phyloP scores from a whole-genome alignment of 1,140 invertebrate genomes.

The Galleria mellonella region DNA sequence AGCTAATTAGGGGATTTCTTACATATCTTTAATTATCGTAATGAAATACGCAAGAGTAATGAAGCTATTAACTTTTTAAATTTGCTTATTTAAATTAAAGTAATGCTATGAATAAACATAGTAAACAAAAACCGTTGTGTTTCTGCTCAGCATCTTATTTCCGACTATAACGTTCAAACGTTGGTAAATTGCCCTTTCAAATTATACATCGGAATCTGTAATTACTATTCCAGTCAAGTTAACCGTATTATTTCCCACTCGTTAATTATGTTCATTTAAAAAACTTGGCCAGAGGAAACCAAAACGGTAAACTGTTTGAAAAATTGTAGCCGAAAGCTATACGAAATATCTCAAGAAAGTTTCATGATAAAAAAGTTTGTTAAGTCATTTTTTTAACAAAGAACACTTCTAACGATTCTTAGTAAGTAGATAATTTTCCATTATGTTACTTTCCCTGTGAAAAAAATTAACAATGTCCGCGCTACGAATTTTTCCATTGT shows the following conservation, averaged over 20 bases:
- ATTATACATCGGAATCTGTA: slow-evolving; percentile 13
- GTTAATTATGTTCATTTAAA: slow-evolving; percentile 7
- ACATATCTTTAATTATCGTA: too few species aligned
- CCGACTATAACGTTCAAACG: slow-evolving; percentile 11
- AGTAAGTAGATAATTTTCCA: slow-evolving; percentile 3
- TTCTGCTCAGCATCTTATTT: slow-evolving; percentile 7
- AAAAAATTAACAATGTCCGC: not conserved
- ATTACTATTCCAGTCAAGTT: slow-evolving; percentile 17
- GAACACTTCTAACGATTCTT: not conserved
- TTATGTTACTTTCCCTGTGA: not conserved
- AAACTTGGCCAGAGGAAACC: slow-evolving; percentile 6
- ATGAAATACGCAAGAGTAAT: too few species aligned
- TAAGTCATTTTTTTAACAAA: slow-evolving; percentile 1
- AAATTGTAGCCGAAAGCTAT: slow-evolving; percentile 4
- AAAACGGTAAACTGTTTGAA: slow-evolving; percentile 1
- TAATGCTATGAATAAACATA: too few species aligned
- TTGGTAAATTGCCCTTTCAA: slow-evolving; percentile 11
- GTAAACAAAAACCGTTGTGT: too few species aligned
- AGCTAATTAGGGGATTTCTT: too few species aligned
- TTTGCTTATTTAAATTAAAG: too few species aligned
- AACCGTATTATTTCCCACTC: slow-evolving; percentile 14
- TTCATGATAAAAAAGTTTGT: slow-evolving; percentile 1
- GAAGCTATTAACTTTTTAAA: too few species aligned
- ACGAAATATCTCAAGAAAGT: slow-evolving; percentile 2
- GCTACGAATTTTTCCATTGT: not conserved